phyloP scores from a whole-genome alignment of 2,113 vertebrate species.

The Chelonoidis abingdonii region DNA sequence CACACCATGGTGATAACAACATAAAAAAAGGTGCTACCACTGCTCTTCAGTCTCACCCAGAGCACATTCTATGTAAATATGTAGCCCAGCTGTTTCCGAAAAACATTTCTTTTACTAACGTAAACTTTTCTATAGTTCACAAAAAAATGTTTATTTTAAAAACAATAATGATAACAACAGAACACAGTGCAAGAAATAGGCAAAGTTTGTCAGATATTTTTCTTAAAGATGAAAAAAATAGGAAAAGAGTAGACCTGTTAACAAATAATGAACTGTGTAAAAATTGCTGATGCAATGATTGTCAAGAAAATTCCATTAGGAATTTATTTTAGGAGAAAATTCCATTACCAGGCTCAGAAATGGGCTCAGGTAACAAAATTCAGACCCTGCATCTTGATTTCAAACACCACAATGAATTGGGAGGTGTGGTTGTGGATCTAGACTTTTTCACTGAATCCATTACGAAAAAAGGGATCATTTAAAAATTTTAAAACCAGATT shows the following conservation, averaged over 20 bases:
- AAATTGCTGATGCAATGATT: background rate
- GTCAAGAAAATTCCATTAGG: background rate
- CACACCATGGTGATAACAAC: background rate
- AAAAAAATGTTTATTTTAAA: background rate
- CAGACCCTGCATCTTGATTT: background rate
- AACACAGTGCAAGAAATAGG: background rate
- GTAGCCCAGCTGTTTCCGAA: background rate
- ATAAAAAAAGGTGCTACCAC: background rate
- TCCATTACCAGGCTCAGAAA: background rate
- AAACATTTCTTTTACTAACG: background rate
- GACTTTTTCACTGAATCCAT: background rate
- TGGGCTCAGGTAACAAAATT: background rate
- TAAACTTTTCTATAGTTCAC: background rate
- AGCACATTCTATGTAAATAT: background rate
- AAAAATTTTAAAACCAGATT: constrained; percentile 27
- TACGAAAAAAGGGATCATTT: background rate
- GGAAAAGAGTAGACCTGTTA: background rate
- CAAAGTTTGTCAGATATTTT: background rate
- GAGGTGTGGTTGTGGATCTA: background rate
- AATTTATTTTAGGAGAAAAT: background rate
- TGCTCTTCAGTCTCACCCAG: background rate
- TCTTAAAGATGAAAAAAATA: background rate
- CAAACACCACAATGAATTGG: background rate
- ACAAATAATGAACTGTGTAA: fast-evolving
- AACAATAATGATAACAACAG: background rate